Evolutionary conservation across 2,888 invertebrate species (phyloP), one percentile per base, ranked within the genome.

Genomic region (Epistrophe grossulariae): DNA sequence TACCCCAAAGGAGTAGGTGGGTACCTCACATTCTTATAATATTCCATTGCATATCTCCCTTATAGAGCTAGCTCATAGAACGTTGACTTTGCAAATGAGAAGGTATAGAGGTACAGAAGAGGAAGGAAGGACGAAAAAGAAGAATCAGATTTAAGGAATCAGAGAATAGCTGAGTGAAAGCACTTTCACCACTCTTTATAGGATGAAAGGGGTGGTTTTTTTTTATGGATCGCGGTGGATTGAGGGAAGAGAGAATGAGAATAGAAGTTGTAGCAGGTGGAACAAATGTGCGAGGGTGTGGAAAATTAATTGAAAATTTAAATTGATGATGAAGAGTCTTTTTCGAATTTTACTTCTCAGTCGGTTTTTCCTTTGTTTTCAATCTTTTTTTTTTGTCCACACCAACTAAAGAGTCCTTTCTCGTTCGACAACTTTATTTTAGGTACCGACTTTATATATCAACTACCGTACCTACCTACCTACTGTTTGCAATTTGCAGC

Each of bases 221-320:
- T 15, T 55, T 13, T 28, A 15, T n/a, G 55, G 28, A 8, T 28
- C 28, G 7, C 3, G 1, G 15, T 38, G 60, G 19, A 40, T 19
- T 19, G 38, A 13, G n/a, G 43, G 9, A 6, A 28, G 5, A n/a
- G 2, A 4, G 57, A 17, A 9, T 0, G 48, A 6, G 15, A 35
- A 19, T 66, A 17, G 45, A n/a, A 24, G 24, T 24, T 19, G 28
- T 60, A 68, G 55, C 70, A 70, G 70, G 52, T 70, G 70, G 40
- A 55, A 24, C 6, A 52, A 70, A 68, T 52, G 52, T 70, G 70
- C 70, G 70, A 70, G 70, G 77, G 84, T 77, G 77, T 80, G 72
- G 76, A 79, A 79, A 84, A 84, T 84, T 84, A 84, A 84, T 84
- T 84, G 84, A 84, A 79, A 84, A 84, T 79, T 84, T 79, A 84